A percentile compares a stretch with the other conserved stretches of the same genome.
These are phyloP conservation scores for Anabas testudineus DNA, from an alignment of 2,797 vertebrate species.

Conservation along the genomic window DNA sequence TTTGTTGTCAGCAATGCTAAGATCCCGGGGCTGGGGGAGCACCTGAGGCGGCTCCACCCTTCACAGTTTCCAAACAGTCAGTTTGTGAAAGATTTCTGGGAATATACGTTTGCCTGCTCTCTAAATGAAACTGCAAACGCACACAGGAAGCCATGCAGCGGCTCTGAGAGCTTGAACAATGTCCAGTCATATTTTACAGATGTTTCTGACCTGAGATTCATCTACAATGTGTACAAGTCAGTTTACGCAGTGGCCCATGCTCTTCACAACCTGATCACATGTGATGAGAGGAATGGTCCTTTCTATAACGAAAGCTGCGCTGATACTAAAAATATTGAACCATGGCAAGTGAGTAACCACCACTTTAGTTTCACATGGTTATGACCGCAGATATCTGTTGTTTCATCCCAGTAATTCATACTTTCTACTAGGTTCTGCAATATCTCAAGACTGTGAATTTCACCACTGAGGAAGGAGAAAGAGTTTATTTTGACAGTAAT, in stretches of 20 bases:
- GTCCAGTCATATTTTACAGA: slow-evolving; percentile 84
- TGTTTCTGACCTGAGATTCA: slow-evolving; percentile 85
- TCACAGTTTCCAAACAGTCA: slow-evolving; percentile 78
- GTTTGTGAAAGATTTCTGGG: slow-evolving; percentile 85
- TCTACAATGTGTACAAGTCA: slow-evolving; percentile 87
- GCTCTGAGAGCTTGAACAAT: slow-evolving; percentile 81
- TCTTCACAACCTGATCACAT: slow-evolving; percentile 80
- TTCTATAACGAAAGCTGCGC: slow-evolving; percentile 71
- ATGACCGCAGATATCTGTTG: not conserved
- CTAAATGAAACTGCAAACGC: slow-evolving; percentile 45
- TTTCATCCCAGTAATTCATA: not conserved
- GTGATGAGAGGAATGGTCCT: slow-evolving; percentile 63
- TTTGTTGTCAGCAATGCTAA: slow-evolving; percentile 75
- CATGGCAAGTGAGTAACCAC: slow-evolving; percentile 84
- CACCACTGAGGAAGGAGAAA: slow-evolving; percentile 75
- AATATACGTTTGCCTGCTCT: slow-evolving; percentile 78
- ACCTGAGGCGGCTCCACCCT: slow-evolving; percentile 77
- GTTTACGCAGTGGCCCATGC: slow-evolving; percentile 86
- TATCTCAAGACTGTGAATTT: slow-evolving; percentile 83
- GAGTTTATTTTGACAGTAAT: slow-evolving; percentile 83
- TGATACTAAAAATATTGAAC: slow-evolving; percentile 75
- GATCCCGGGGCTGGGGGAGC: slow-evolving; percentile 77
- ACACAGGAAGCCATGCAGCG: slow-evolving; percentile 73
- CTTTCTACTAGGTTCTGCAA: slow-evolving; percentile 76
- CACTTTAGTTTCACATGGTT: not conserved